Evolutionary conservation across 2,888 invertebrate species (phyloP), one percentile per base, ranked within the genome.

Genomic region (Thalpophila matura): DNA sequence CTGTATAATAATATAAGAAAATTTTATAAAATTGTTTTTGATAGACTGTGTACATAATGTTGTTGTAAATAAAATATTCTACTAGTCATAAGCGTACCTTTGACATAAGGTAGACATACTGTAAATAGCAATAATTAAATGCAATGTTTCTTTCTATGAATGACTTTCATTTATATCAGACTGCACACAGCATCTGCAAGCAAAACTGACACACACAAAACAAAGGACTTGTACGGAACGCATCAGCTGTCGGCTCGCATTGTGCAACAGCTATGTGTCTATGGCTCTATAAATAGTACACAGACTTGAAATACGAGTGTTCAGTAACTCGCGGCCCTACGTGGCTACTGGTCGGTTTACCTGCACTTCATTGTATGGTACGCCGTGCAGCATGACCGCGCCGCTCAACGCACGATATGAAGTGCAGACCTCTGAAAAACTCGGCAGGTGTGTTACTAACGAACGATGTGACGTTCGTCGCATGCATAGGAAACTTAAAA

Each of bases 81-180:
- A 84, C 84, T 90, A 91, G 88, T 86, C 83, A 72, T 91, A 91
- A 91, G 90, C 62, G 58, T 86, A 85, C 87, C 87, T 88, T 87
- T 81, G 43, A 60, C 51, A 40, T 81, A 83, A 85, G 87, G 87
- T 85, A 87, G 80, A 83, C 72, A 67, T 80, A 77, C 76, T 90
- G 87, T 89, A 89, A 80, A 90, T 88, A 88, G 56, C 68, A 68
- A 71, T 84, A 87, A 86, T 89, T 86, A 86, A 83, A 85, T 85
- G 78, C 74, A 83, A 81, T 80, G 59, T 68, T 79, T 81, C 59
- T 75, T 77, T 63, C 7, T 47, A 68, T 12, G 6, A 51, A 31
- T 33, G 56, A 26, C 47, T 78, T 77, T 81, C 37, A 78, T 72
- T 76, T 51, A 38, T 29, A 33, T 6, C 14, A 7, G 1, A 20